Evolutionary conservation across 2,888 invertebrate species (phyloP).

Genomic region (Diarsia dahlii): DNA sequence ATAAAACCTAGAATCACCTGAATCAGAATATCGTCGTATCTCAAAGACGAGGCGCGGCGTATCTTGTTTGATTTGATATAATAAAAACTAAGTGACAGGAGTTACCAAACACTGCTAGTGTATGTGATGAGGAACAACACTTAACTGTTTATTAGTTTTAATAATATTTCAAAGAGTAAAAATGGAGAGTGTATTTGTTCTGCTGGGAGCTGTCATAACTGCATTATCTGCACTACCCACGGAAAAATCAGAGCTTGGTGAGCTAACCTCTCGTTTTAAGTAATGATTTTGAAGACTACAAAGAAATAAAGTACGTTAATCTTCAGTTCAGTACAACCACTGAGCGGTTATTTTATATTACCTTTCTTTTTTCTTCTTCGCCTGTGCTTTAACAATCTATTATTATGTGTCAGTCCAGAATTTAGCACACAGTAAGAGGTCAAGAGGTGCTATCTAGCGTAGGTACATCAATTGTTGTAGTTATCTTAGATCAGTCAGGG

Average conservation of each 20-base stretch:
- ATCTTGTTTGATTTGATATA: slow-evolving; percentile 26
- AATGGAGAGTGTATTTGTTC: slow-evolving; percentile 53
- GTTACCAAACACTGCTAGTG: background rate
- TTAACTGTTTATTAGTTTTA: background rate
- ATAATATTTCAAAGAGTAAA: slow-evolving; percentile 1
- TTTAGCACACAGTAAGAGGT: no score
- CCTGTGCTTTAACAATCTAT: background rate
- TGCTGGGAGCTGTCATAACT: slow-evolving; percentile 66
- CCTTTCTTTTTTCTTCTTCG: background rate
- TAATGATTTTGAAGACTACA: slow-evolving; percentile 84
- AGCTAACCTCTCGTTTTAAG: slow-evolving; percentile 77
- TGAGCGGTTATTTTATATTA: background rate
- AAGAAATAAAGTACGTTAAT: background rate
- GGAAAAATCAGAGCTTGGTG: slow-evolving; percentile 76
- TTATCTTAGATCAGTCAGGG: background rate
- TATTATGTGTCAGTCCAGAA: background rate
- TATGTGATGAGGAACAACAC: background rate
- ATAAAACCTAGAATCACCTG: slow-evolving; percentile 13
- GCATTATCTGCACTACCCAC: slow-evolving; percentile 67
- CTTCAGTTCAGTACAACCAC: background rate
- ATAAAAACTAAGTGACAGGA: background rate
- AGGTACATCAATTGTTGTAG: background rate
- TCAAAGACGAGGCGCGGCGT: background rate
- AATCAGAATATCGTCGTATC: slow-evolving; percentile 22
- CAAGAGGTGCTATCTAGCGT: no score